phyloP scores from a whole-genome alignment of 2,888 invertebrate genomes.

The Temnothorax rugatulus region DNA sequence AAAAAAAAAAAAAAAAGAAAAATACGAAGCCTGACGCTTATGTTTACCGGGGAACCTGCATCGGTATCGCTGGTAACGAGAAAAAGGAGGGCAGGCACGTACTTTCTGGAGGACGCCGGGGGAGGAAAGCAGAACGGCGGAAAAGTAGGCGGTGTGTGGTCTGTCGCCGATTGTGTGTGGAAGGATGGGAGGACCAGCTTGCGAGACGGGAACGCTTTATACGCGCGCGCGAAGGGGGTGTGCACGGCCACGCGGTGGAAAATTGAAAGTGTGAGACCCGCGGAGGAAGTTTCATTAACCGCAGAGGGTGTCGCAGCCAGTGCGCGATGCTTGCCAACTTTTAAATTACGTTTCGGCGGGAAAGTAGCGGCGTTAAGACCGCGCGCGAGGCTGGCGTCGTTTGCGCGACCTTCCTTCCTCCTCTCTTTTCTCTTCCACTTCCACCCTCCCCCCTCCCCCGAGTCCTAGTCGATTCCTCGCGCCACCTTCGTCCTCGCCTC shows the following conservation, averaged over 20 bases:
- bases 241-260: conserved; percentile 71
- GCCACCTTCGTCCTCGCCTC: background rate
- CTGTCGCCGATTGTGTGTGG: conserved; percentile 15
- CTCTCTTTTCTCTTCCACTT: background rate
- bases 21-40: conserved; percentile 62
- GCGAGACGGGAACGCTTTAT: background rate
- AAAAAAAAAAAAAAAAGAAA: conserved; percentile 55
- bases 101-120: background rate
- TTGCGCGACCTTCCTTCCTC: conserved; percentile 45
- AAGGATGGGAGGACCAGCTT: background rate
- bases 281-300: conserved; percentile 83
- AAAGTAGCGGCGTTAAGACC: conserved; percentile 78
- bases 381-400: conserved; percentile 59
- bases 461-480: background rate
- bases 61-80: conserved; percentile 64
- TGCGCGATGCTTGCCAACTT: conserved; percentile 81
- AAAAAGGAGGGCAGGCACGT: conserved; percentile 51
- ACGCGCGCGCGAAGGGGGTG: background rate
- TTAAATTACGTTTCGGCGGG: conserved; percentile 84
- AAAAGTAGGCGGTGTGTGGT: conserved; percentile 27
- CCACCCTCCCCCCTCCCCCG: background rate
- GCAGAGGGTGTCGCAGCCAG: conserved; percentile 76
- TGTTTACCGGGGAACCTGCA: conserved; percentile 58
- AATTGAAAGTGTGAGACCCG: conserved; percentile 83
- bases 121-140: conserved; percentile 12